Percentiles rank a stretch among this genome's conserved stretches.
Conservation (phyloP, 2,797 vertebrate species). For the Merluccius polli region DNA sequence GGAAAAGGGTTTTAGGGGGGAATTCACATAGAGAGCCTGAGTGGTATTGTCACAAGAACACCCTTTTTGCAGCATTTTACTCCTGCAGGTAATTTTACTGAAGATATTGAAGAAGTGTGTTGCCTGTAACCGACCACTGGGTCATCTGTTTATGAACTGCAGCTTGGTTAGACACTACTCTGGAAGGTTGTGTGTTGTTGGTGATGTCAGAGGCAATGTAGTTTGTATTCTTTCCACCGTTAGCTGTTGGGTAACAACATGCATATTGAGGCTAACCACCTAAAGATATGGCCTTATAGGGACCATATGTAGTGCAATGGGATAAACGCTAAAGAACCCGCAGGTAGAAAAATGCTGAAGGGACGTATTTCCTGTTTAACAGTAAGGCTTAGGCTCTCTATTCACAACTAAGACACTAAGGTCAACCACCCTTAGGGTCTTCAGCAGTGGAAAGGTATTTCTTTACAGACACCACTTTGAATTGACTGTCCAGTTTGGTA, state of each 20-base stretch:
- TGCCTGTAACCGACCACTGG: background rate
- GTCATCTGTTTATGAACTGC: background rate
- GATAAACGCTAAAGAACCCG: background rate
- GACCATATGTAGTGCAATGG: background rate
- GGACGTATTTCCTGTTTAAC: background rate
- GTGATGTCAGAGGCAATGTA: background rate
- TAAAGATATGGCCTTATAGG: background rate
- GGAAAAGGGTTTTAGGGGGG: background rate
- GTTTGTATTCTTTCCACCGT: background rate
- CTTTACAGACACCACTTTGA: slow-evolving; percentile 82
- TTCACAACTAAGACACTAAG: slow-evolving; percentile 34
- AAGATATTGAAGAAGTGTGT: background rate
- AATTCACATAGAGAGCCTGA: background rate
- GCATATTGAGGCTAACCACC: background rate
- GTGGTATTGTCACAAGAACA: background rate
- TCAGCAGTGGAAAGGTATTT: slow-evolving; percentile 80
- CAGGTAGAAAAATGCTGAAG: background rate
- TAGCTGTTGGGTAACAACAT: background rate
- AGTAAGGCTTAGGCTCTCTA: slow-evolving; percentile 4
- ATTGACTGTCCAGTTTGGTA: background rate
- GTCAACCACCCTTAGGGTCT: slow-evolving; percentile 74
- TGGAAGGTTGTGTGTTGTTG: too few species aligned
- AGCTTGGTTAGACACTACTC: background rate
- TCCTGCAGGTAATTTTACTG: background rate
- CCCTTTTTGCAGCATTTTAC: background rate